phyloP scores from a whole-genome alignment of 2,797 vertebrate genomes.

The Rhodeus uyekii region DNA sequence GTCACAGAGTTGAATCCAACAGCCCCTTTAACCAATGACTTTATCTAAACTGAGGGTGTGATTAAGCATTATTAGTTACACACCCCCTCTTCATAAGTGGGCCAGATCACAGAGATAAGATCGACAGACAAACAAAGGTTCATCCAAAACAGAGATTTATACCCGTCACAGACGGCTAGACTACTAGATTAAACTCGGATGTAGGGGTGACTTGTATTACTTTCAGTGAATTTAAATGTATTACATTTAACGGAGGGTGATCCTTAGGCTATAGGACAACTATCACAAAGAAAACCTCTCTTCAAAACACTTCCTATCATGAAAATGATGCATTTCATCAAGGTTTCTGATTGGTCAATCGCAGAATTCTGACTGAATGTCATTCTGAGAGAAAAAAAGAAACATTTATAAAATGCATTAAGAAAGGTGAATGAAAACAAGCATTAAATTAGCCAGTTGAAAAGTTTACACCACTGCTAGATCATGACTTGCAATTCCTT shows the following conservation, averaged over 20 bases:
- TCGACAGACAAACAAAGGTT: not conserved
- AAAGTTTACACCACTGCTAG: not conserved
- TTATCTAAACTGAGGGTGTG: not conserved
- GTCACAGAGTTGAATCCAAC: not conserved
- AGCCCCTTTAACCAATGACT: not conserved
- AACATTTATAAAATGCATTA: not conserved
- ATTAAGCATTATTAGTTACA: slow-evolving; percentile 3
- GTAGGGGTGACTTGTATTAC: not conserved
- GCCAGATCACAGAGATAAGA: not conserved
- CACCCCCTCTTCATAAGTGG: not conserved
- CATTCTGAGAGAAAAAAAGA: not conserved
- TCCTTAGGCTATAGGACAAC: not conserved
- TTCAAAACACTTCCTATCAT: not conserved
- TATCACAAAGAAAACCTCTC: not conserved
- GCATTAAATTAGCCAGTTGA: not conserved
- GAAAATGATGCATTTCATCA: not conserved
- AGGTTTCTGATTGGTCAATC: not conserved
- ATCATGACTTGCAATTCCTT: slow-evolving; percentile 18
- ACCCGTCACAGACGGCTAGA: not conserved
- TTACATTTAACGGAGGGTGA: not conserved
- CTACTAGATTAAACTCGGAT: not conserved
- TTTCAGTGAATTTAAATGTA: not conserved
- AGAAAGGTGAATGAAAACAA: not conserved
- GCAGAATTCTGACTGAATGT: not conserved
- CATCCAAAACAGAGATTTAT: not conserved